phyloP scores from a whole-genome alignment of 2,888 invertebrate genomes.

The Elmis aenea region DNA sequence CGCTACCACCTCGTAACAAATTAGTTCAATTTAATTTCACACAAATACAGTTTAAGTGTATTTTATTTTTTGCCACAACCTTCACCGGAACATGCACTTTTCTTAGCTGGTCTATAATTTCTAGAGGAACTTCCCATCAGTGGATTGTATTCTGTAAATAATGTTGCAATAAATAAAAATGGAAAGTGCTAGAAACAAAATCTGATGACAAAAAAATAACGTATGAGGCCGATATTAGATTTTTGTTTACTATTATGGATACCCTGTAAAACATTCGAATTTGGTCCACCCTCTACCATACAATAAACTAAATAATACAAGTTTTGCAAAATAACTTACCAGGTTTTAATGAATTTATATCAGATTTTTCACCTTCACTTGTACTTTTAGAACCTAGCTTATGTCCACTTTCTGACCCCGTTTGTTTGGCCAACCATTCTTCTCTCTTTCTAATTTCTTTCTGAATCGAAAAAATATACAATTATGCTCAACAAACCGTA shows the following conservation, averaged over 20 bases:
- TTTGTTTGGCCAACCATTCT: conserved; percentile 27
- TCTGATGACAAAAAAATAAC: too few species aligned
- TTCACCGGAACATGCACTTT: conserved; percentile 40
- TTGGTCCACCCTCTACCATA: too few species aligned
- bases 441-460: conserved; percentile 36
- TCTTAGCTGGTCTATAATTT: conserved; percentile 39
- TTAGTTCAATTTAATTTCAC: too few species aligned
- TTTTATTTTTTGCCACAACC: conserved; percentile 40
- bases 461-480: conserved; percentile 27
- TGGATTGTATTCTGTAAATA: conserved; percentile 41
- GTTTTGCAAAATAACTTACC: conserved; percentile 21
- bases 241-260: too few species aligned
- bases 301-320: conserved; percentile 2
- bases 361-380: too few species aligned
- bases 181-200: too few species aligned
- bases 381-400: conserved; percentile 29
- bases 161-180: too few species aligned
- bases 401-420: too few species aligned
- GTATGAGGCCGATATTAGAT: too few species aligned
- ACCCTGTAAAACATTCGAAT: too few species aligned
- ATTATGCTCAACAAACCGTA: conserved; percentile 4
- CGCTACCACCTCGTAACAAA: too few species aligned
- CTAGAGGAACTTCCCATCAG: conserved; percentile 38
- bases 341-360: conserved; percentile 26
- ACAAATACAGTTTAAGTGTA: too few species aligned